Evolutionary conservation across 2,797 vertebrate genomes (phyloP), one percentile per base, ranked within the genome.

Genomic region (Sebastes wilsoni): DNA sequence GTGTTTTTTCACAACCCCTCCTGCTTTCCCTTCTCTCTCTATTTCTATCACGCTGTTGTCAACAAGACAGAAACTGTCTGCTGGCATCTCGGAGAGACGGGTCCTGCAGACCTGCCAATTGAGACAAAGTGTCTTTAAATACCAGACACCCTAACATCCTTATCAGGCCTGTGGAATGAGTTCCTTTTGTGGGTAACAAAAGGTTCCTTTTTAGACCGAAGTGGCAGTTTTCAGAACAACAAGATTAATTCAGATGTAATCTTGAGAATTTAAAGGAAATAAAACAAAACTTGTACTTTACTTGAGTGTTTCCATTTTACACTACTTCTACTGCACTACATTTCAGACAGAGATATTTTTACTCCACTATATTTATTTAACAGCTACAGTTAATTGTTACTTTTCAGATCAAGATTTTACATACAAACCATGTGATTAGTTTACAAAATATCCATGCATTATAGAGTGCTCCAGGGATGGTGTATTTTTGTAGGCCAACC

Each of bases 81-180:
- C 88, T 76, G 87, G 91, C 89, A 79, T 93, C 81, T 92, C 56
- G 69, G 72, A 87, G 85, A 91, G 86, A 79, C 82, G 30, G 70
- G 81, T 88, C 77, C 86, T 75, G 82, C 86, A 81, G 86, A 88
- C 73, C 71, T 89, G 87, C 88, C 89, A 93, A 82, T 82, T 81
- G 74, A 89, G 89, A 94, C 92, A 75, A 90, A 86, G 90, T 91
- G 83, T 89, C 79, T 90, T 92, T 80, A 90, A 91, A 90, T 93
- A 73, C 86, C 87, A 88, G 82, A 85, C 89, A 77, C 89, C 69
- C 82, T 80, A 89, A 90, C 82, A 49, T 87, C 88, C 88, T 91
- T 90, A 93, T 93, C 89, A 81, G 82, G 72, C 77, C 68, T 54
- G 58, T 86, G 73, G 66, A 90, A 86, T 64, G 83, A 89, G 82